phyloP scores from a whole-genome alignment of 2,888 invertebrate species.

The Spicauda simplicius region DNA sequence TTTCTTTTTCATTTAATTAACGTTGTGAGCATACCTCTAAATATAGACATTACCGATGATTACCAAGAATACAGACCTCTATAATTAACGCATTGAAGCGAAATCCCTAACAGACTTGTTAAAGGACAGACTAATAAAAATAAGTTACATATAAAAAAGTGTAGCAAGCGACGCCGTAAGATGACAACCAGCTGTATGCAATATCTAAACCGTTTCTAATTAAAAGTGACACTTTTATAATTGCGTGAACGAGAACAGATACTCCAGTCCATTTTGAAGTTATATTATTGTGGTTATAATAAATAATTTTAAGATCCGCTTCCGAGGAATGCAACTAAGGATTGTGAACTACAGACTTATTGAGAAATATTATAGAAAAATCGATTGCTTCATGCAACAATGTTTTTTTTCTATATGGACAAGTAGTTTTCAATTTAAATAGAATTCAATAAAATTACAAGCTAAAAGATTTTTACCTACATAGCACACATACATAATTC shows the following conservation, averaged over 20 bases:
- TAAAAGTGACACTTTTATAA: constrained; percentile 74
- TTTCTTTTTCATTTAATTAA: no score
- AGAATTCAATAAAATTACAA: no score
- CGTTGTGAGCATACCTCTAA: neutral
- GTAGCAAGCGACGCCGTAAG: constrained; percentile 42
- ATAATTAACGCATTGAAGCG: neutral
- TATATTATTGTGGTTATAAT: constrained; percentile 55
- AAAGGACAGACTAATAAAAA: neutral
- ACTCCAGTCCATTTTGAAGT: constrained; percentile 47
- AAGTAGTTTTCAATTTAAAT: no score
- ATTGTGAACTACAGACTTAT: neutral
- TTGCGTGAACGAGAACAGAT: constrained; percentile 59
- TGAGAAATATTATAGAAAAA: no score
- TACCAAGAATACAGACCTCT: neutral
- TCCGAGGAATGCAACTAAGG: constrained; percentile 23
- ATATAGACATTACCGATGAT: neutral
- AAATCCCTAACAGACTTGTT: neutral
- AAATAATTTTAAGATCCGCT: constrained; percentile 49
- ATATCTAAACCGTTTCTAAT: constrained; percentile 70
- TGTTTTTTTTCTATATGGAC: no score
- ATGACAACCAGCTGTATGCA: constrained; percentile 57
- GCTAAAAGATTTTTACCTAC: no score
- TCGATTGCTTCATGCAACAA: no score
- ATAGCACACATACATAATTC: no score
- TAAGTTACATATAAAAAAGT: neutral